Percentiles rank a stretch among this genome's conserved stretches.
phyloP scores from a whole-genome alignment of 1,140 invertebrate species.

The Pseudoatta argentina region DNA sequence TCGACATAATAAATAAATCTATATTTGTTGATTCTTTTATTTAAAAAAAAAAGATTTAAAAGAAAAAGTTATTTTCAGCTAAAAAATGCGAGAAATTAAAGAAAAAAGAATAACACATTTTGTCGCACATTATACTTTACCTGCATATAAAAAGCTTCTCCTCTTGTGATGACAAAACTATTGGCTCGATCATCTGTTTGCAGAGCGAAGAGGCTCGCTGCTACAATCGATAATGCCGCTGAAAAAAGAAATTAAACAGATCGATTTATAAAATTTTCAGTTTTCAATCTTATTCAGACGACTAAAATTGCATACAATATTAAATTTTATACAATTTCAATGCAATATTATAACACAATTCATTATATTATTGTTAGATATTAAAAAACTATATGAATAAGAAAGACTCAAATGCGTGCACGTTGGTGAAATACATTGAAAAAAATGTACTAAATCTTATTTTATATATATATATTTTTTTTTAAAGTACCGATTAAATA shows the following conservation, averaged over 20 bases:
- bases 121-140: slow-evolving; percentile 85
- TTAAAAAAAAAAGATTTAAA: not conserved
- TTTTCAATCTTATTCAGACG: not conserved
- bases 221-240: slow-evolving; percentile 92
- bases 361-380: not conserved
- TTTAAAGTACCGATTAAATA: no score
- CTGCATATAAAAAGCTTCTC: slow-evolving; percentile 95
- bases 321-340: not conserved
- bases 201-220: slow-evolving; percentile 92
- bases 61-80: not conserved
- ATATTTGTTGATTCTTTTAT: not conserved
- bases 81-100: not conserved
- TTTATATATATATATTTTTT: no score
- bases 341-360: not conserved
- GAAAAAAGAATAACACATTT: not conserved
- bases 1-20: not conserved
- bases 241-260: slow-evolving; percentile 80
- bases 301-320: not conserved
- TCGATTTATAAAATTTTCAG: not conserved
- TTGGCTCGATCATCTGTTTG: slow-evolving; percentile 92
- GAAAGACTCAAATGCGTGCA: not conserved
- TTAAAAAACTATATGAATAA: not conserved
- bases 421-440: no score
- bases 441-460: no score
- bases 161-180: slow-evolving; percentile 91